These are phyloP conservation scores for Myoxocephalus aenaeus DNA, from an alignment of 2,797 vertebrate genomes.

Conservation along the genomic window DNA sequence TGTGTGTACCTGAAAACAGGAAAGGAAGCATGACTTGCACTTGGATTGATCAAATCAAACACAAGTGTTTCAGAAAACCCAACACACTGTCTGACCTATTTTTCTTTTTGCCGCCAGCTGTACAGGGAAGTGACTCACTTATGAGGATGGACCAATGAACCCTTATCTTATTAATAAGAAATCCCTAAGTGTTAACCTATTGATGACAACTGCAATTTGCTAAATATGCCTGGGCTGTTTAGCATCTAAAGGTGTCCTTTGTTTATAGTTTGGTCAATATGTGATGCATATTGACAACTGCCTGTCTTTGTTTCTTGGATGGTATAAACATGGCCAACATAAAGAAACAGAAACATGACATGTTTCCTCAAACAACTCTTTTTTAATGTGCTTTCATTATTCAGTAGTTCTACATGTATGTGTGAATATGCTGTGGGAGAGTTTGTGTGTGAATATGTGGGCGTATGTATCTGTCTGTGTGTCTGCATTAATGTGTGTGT, in stretches of 20 bases:
- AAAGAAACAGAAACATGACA: not conserved
- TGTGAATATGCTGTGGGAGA: not conserved
- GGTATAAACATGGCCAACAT: not conserved
- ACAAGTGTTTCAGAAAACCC: not conserved
- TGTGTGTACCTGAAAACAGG: not conserved
- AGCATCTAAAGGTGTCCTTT: not conserved
- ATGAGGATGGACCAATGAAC: not conserved
- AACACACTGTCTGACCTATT: not conserved
- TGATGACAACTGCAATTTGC: not conserved
- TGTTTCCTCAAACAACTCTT: not conserved
- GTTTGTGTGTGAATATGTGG: not conserved
- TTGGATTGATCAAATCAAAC: conserved; percentile 10
- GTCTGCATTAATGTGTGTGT: conserved; percentile 33
- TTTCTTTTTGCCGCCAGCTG: not conserved
- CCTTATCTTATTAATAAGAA: conserved; percentile 7
- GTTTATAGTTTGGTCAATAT: not conserved
- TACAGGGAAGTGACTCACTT: not conserved
- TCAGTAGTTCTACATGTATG: not conserved
- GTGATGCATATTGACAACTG: conserved; percentile 1
- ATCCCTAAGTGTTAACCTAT: not conserved
- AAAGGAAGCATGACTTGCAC: not conserved
- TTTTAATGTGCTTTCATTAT: not conserved
- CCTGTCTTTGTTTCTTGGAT: not conserved
- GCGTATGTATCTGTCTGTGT: not conserved
- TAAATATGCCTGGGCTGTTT: not conserved